A percentile compares a stretch with the other conserved stretches of the same genome.
Evolutionary conservation across 2,113 vertebrate genomes (phyloP).

Genomic region (Numenius arquata): DNA sequence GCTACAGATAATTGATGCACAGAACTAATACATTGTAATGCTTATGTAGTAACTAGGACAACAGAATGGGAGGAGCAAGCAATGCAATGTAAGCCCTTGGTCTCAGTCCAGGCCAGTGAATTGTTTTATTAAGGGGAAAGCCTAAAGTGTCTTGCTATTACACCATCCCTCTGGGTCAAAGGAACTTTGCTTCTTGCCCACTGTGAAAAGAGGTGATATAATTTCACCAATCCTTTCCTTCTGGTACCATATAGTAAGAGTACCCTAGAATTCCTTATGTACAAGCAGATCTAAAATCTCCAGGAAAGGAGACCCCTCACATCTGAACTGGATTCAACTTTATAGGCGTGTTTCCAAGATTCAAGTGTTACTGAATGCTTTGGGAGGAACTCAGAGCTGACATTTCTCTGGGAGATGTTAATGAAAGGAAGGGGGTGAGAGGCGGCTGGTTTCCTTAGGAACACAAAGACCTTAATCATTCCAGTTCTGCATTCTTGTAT

Average conservation of each 20-base stretch:
- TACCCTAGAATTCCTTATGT: background rate
- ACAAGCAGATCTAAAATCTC: background rate
- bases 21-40: background rate
- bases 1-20: background rate
- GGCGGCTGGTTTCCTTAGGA: slow-evolving; percentile 30
- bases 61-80: background rate
- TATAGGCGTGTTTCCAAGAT: slow-evolving; percentile 27
- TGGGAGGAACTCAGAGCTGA: background rate
- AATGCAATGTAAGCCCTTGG: background rate
- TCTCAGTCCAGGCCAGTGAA: background rate
- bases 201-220: background rate
- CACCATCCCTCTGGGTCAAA: background rate
- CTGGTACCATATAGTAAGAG: background rate
- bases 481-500: background rate
- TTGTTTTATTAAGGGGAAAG: background rate
- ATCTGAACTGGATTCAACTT: background rate
- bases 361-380: background rate
- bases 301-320: background rate
- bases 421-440: slow-evolving; percentile 28
- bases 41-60: background rate
- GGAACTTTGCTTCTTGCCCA: background rate
- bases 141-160: background rate
- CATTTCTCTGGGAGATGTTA: slow-evolving; percentile 29
- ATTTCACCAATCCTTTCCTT: background rate
- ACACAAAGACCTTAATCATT: slow-evolving; percentile 19